Evolutionary conservation across 2,113 vertebrate species (phyloP).

Genomic region (Alethe castanea): DNA sequence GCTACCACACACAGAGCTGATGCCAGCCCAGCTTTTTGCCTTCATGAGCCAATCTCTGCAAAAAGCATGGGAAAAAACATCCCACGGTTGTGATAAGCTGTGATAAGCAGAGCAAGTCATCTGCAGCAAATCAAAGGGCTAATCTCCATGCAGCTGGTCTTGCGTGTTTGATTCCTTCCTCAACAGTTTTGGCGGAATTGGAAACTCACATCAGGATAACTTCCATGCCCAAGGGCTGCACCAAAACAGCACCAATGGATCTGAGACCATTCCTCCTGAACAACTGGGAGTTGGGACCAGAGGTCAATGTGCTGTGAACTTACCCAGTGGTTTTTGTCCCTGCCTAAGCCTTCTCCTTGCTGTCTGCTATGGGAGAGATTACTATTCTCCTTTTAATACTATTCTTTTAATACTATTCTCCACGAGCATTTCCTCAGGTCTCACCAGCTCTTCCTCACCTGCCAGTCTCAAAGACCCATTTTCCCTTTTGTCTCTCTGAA

Average conservation of each 20-base stretch:
- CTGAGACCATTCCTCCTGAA: accelerated
- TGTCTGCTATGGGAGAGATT: not conserved
- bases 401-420: not conserved
- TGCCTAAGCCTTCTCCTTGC: too few relatives aligned
- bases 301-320: not conserved
- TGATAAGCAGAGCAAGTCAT: constrained; percentile 1
- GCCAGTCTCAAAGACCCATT: not conserved
- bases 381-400: not conserved
- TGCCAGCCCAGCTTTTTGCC: not conserved
- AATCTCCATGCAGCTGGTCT: not conserved
- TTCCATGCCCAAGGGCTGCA: accelerated
- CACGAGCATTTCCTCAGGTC: accelerated
- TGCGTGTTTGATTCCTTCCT: not conserved
- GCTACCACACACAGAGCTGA: not conserved
- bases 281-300: accelerated
- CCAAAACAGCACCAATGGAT: not conserved
- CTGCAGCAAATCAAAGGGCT: constrained; percentile 15
- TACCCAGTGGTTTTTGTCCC: not conserved
- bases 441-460: not conserved
- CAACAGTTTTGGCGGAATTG: not conserved
- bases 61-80: not conserved
- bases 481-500: not conserved
- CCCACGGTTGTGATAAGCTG: not conserved
- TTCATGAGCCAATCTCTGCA: not conserved
- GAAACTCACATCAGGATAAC: not conserved